Evolutionary conservation across 2,113 vertebrate species (phyloP).

Genomic region (Nanorana parkeri): DNA sequence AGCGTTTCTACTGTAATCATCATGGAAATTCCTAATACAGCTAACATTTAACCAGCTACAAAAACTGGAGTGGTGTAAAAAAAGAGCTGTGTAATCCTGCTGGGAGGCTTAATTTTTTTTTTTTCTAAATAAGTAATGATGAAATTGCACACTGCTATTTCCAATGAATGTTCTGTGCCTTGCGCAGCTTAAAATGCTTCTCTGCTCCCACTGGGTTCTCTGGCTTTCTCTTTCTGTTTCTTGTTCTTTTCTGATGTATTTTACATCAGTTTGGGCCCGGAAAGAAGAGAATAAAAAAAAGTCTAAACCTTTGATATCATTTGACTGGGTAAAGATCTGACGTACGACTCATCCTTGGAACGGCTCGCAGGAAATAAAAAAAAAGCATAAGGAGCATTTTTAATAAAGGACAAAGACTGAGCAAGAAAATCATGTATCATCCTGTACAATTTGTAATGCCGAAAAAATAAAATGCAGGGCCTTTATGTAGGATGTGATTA

Average conservation of each 20-base stretch:
- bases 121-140: slow-evolving; percentile 42
- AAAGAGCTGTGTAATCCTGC: slow-evolving; percentile 4
- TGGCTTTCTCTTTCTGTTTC: not conserved
- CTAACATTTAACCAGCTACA: slow-evolving; percentile 22
- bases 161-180: slow-evolving; percentile 43
- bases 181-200: slow-evolving; percentile 28
- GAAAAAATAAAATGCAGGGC: not conserved
- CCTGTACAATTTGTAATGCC: slow-evolving; percentile 12
- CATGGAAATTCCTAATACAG: slow-evolving; percentile 20
- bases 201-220: slow-evolving; percentile 47
- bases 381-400: slow-evolving; percentile 22
- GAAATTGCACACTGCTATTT: slow-evolving; percentile 24
- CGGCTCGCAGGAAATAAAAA: slow-evolving; percentile 8
- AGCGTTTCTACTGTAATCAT: slow-evolving; percentile 8
- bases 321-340: slow-evolving; percentile 42
- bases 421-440: not conserved
- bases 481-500: not conserved
- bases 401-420: slow-evolving; percentile 19
- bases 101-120: slow-evolving; percentile 31
- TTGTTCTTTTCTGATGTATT: slow-evolving; percentile 47
- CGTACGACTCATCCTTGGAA: not conserved
- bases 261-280: slow-evolving; percentile 26
- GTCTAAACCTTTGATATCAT: slow-evolving; percentile 44
- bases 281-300: slow-evolving; percentile 24
- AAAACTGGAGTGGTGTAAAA: slow-evolving; percentile 1